These are phyloP conservation scores for Pangasius krempfi DNA, from an alignment of 2,797 vertebrate species.

Conservation along the genomic window DNA sequence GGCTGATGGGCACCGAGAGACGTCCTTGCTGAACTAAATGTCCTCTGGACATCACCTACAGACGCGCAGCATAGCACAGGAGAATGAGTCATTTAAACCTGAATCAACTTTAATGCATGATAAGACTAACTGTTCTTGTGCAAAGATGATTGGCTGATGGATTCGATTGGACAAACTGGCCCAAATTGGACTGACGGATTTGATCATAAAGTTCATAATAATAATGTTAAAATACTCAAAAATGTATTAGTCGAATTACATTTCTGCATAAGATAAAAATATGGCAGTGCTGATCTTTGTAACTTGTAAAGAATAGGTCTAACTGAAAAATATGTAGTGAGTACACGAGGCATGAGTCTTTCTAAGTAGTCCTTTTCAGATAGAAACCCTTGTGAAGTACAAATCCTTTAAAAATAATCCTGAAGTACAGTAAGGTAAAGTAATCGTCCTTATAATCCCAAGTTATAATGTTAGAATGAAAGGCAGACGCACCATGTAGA, in stretches of 20 bases:
- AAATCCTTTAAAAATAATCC: no score
- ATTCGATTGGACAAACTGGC: background rate
- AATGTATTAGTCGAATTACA: background rate
- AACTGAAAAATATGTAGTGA: background rate
- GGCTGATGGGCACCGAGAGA: conserved; percentile 63
- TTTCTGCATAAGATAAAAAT: background rate
- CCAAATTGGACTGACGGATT: background rate
- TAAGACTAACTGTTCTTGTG: background rate
- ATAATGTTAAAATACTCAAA: background rate
- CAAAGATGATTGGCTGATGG: background rate
- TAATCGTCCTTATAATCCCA: background rate
- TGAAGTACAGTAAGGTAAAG: no score
- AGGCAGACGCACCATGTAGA: conserved; percentile 73
- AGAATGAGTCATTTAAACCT: background rate
- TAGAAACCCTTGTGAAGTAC: background rate
- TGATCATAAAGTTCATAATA: background rate
- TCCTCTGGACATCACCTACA: conserved; percentile 85
- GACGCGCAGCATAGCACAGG: conserved; percentile 8
- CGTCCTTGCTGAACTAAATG: conserved; percentile 67
- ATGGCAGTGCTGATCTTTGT: background rate
- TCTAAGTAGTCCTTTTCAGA: background rate
- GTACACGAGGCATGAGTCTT: background rate
- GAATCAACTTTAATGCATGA: background rate
- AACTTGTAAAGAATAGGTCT: background rate
- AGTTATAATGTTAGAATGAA: background rate